phyloP scores from a whole-genome alignment of 2,113 vertebrate genomes.

The Corythornis madagascariensis region DNA sequence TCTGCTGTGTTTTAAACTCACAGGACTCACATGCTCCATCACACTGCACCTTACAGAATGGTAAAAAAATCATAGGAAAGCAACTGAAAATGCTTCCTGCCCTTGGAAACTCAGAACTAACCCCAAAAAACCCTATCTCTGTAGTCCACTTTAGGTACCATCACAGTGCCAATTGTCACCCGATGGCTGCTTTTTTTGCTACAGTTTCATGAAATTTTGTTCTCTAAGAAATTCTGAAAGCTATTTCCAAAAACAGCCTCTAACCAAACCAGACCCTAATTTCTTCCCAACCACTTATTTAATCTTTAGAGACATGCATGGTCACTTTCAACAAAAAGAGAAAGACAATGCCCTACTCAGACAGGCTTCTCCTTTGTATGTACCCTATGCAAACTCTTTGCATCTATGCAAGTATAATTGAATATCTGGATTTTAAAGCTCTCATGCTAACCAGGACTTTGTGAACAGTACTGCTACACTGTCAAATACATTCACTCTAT shows the following conservation, averaged over 20 bases:
- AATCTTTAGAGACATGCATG: not conserved
- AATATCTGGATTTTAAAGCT: constrained; percentile 6
- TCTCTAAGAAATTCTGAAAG: constrained; percentile 11
- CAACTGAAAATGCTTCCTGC: not conserved
- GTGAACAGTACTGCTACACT: not conserved
- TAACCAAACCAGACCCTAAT: not conserved
- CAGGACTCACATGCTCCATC: rapidly evolving
- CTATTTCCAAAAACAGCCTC: constrained; percentile 18
- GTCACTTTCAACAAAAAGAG: constrained; percentile 26
- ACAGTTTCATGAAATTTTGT: not conserved
- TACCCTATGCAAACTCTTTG: not conserved
- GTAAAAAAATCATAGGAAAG: not conserved
- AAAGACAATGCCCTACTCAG: not conserved
- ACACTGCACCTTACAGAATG: not conserved
- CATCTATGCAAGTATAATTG: not conserved
- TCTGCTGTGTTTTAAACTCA: not conserved
- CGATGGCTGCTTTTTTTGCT: not conserved
- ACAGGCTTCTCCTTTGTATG: not conserved
- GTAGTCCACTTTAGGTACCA: not conserved
- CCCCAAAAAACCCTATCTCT: not conserved
- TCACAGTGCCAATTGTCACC: not conserved
- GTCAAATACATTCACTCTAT: not conserved
- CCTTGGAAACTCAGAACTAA: not conserved
- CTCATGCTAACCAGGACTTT: not conserved
- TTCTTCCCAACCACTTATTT: not conserved